Percentiles rank a stretch among this genome's conserved stretches.
phyloP scores from a whole-genome alignment of 2,113 vertebrate species.

The Cyanoliseus patagonus region DNA sequence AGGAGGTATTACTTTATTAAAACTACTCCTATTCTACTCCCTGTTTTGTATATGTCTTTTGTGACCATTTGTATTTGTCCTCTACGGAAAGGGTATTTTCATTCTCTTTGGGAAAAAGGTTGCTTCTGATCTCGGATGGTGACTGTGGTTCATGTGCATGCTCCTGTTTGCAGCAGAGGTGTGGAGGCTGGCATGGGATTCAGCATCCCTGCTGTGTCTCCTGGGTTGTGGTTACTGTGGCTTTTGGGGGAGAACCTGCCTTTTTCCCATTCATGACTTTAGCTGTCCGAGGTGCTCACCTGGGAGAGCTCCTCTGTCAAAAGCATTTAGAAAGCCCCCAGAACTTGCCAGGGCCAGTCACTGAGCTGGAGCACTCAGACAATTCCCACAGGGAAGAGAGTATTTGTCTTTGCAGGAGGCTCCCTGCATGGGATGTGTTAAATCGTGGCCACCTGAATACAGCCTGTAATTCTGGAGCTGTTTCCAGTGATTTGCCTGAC shows the following conservation, averaged over 20 bases:
- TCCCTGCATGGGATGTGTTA: neutral
- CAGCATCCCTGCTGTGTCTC: neutral
- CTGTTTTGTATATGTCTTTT: neutral
- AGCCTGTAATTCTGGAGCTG: neutral
- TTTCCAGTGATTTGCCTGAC: neutral
- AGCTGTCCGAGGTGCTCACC: neutral
- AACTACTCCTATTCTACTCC: neutral
- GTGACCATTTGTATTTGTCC: neutral
- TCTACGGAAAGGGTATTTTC: neutral
- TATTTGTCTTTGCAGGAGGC: conserved; percentile 10
- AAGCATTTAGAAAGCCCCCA: neutral
- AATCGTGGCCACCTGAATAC: neutral
- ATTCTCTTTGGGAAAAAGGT: neutral
- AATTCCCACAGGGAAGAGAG: neutral
- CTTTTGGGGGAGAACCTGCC: neutral
- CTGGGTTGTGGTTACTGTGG: neutral
- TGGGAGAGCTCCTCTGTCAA: neutral
- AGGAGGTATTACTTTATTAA: neutral
- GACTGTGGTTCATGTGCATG: neutral
- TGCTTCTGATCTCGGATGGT: fast-evolving
- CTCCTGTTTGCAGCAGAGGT: neutral
- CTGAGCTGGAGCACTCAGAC: neutral
- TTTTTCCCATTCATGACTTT: neutral
- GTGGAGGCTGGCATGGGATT: fast-evolving
- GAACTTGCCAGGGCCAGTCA: neutral